Evolutionary conservation across 2,888 invertebrate species (phyloP).

Genomic region (Andrena fulva): DNA sequence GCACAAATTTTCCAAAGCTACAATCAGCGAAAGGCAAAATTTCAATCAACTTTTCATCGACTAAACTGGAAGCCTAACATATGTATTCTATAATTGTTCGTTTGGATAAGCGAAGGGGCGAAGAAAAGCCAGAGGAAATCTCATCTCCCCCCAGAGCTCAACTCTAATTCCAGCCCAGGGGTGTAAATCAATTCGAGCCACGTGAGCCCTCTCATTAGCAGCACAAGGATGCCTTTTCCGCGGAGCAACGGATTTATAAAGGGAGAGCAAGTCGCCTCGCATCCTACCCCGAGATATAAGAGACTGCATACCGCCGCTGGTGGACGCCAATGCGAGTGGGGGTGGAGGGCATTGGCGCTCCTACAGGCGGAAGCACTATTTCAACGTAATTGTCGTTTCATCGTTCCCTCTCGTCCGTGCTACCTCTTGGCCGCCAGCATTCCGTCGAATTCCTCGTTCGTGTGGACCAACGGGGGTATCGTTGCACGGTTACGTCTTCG

Average conservation of each 20-base stretch:
- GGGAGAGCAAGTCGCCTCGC: constrained; percentile 35
- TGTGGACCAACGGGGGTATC: constrained; percentile 46
- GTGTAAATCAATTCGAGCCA: constrained; percentile 36
- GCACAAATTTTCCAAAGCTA: too few relatives aligned
- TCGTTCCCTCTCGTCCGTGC: constrained; percentile 74
- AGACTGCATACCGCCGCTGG: constrained; percentile 26
- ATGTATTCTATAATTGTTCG: too few relatives aligned
- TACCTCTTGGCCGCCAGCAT: constrained; percentile 62
- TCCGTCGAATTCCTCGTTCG: constrained; percentile 60
- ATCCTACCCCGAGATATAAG: constrained; percentile 46
- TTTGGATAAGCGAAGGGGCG: neutral
- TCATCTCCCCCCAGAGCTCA: neutral
- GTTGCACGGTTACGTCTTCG: constrained; percentile 62
- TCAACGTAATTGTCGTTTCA: constrained; percentile 82
- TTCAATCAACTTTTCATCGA: too few relatives aligned
- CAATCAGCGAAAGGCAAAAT: too few relatives aligned
- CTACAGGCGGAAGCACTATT: constrained; percentile 82
- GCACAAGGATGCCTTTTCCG: constrained; percentile 32
- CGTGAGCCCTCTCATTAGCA: constrained; percentile 25
- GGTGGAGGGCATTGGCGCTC: constrained; percentile 71
- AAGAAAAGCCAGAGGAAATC: constrained; percentile 1
- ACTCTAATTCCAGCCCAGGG: constrained; percentile 18
- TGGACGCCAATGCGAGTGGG: constrained; percentile 47
- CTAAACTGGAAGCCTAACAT: too few relatives aligned
- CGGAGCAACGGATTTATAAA: constrained; percentile 43